phyloP scores from a whole-genome alignment of 2,113 vertebrate genomes.

The Bagarius yarrelli region DNA sequence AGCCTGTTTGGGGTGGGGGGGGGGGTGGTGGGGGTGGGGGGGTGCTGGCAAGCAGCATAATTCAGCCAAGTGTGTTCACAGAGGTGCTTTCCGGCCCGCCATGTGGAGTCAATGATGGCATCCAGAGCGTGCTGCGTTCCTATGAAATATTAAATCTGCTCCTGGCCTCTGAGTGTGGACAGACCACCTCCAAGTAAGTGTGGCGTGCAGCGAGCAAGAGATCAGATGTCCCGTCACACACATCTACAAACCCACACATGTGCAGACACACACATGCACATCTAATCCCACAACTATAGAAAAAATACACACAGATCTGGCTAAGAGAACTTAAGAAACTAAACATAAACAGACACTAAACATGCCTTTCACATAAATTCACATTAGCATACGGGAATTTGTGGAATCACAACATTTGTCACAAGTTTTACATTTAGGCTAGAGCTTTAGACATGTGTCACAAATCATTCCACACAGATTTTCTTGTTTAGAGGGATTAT shows the following conservation, averaged over 20 bases:
- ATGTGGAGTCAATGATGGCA: slow-evolving; percentile 97
- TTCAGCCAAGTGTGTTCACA: slow-evolving; percentile 91
- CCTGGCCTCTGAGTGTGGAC: slow-evolving; percentile 78
- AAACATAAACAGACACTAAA: slow-evolving; percentile 31
- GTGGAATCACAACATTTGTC: not conserved
- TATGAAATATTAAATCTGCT: slow-evolving; percentile 98
- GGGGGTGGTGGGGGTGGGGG: slow-evolving; percentile 69
- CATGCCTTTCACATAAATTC: slow-evolving; percentile 17
- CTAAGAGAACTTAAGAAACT: slow-evolving; percentile 14
- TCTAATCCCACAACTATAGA: slow-evolving; percentile 21
- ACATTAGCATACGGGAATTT: slow-evolving; percentile 22
- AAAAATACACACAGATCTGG: slow-evolving; percentile 13
- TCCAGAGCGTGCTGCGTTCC: slow-evolving; percentile 83
- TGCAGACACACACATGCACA: slow-evolving; percentile 45
- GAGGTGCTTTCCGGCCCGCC: slow-evolving; percentile 89
- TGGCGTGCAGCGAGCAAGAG: slow-evolving; percentile 68
- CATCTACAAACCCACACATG: slow-evolving; percentile 62
- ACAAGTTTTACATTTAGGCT: slow-evolving; percentile 24
- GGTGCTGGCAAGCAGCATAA: slow-evolving; percentile 85
- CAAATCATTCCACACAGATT: slow-evolving; percentile 38
- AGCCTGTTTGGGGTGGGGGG: slow-evolving; percentile 73
- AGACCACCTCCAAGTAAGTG: slow-evolving; percentile 87
- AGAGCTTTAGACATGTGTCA: slow-evolving; percentile 23
- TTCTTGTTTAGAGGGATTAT: slow-evolving; percentile 34
- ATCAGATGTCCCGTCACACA: slow-evolving; percentile 68